Conservation (phyloP, 2,797 vertebrate genomes). For the Thalassophryne amazonica region DNA sequence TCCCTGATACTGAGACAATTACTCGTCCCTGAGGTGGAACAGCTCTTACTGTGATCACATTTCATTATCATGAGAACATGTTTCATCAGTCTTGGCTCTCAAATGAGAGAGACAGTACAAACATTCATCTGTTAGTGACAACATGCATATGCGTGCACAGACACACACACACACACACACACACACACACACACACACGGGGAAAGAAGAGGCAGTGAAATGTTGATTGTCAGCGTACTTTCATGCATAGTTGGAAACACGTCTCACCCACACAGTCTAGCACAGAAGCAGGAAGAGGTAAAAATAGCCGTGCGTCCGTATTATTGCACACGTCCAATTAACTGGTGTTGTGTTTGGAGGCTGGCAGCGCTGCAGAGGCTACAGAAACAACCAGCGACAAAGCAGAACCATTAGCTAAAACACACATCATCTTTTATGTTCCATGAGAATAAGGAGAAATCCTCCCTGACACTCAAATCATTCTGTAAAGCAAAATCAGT, state of each 20-base stretch:
- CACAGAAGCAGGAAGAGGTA: conserved; percentile 9
- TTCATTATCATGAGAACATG: conserved; percentile 8
- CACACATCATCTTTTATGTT: conserved; percentile 31
- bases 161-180: neutral
- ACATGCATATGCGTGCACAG: too few relatives aligned
- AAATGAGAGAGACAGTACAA: conserved; percentile 15
- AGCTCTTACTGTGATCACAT: conserved; percentile 10
- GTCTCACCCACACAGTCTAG: conserved; percentile 19
- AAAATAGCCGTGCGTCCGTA: conserved; percentile 37
- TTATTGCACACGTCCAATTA: conserved; percentile 44
- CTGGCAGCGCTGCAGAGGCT: conserved; percentile 36
- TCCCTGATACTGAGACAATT: too few relatives aligned
- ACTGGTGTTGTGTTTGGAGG: conserved; percentile 29
- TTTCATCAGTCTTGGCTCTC: conserved; percentile 4
- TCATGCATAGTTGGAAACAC: conserved; percentile 16
- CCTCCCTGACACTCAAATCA: neutral
- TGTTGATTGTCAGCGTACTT: conserved; percentile 3
- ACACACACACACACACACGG: neutral
- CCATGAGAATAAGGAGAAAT: conserved; percentile 28
- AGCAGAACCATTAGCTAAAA: conserved; percentile 4
- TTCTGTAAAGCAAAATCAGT: conserved; percentile 16
- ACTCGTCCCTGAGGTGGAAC: too few relatives aligned
- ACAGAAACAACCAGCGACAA: conserved; percentile 6
- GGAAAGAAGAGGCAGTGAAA: neutral
- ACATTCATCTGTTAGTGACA: conserved; percentile 14